Evolutionary conservation across 2,888 invertebrate genomes (phyloP).

Genomic region (Lobophora halterata): DNA sequence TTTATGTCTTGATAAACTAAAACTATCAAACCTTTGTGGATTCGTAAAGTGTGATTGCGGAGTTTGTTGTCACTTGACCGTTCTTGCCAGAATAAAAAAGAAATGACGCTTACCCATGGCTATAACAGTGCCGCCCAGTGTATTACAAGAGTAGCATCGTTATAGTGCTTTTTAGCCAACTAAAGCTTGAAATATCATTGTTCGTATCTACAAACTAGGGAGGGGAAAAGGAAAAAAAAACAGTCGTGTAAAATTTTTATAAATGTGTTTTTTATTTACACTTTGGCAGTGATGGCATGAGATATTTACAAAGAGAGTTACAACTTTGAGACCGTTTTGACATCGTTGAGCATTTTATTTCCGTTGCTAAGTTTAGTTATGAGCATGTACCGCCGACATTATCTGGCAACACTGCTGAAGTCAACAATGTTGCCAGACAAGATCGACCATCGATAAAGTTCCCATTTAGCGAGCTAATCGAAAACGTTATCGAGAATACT

Average conservation of each 20-base stretch:
- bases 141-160: no score
- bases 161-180: no score
- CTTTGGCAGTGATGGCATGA: slow-evolving; percentile 80
- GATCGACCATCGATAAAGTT: slow-evolving; percentile 35
- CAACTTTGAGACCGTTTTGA: slow-evolving; percentile 66
- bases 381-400: slow-evolving; percentile 38
- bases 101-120: no score
- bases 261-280: slow-evolving; percentile 77
- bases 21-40: no score
- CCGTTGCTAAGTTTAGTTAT: slow-evolving; percentile 50
- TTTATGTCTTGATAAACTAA: no score
- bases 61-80: no score
- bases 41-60: no score
- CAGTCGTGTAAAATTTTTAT: slow-evolving; percentile 33
- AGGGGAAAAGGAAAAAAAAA: slow-evolving; percentile 7
- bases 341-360: slow-evolving; percentile 57
- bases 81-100: no score
- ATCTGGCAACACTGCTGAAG: slow-evolving; percentile 39
- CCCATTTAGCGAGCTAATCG: slow-evolving; percentile 12
- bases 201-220: not conserved
- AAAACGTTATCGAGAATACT: slow-evolving; percentile 27
- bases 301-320: slow-evolving; percentile 79
- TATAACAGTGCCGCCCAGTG: no score
- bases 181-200: no score
- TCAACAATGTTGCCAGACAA: slow-evolving; percentile 39